A percentile compares a stretch with the other conserved stretches of the same genome.
phyloP scores from a whole-genome alignment of 2,113 vertebrate genomes.

The Cochlearius cochlearius region DNA sequence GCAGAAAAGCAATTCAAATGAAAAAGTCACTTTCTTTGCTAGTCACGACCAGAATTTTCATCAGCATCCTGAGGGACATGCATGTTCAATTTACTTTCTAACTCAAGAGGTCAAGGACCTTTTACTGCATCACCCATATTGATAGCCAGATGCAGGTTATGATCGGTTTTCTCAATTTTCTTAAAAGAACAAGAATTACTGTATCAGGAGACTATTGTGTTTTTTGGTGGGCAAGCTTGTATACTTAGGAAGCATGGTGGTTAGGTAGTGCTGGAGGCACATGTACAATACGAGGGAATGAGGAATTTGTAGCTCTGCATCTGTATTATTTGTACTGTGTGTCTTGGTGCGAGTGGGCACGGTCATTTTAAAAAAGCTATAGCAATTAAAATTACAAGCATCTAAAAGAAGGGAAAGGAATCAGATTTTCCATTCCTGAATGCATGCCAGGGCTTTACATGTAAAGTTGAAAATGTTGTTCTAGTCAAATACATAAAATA shows the following conservation, averaged over 20 bases:
- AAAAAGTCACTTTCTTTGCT: neutral
- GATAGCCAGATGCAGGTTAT: neutral
- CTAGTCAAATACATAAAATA: slow-evolving; percentile 12
- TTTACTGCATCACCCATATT: neutral
- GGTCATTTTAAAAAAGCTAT: neutral
- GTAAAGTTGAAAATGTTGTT: slow-evolving; percentile 10
- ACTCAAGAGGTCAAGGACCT: neutral
- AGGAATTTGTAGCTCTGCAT: neutral
- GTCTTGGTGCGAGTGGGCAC: neutral
- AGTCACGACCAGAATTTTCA: neutral
- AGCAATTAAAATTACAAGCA: neutral
- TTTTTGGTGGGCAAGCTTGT: neutral
- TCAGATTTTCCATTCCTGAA: neutral
- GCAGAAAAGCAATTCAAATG: neutral
- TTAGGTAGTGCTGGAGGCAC: neutral
- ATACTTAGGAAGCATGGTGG: neutral
- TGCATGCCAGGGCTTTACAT: neutral
- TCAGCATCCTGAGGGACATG: neutral
- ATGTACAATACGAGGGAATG: neutral
- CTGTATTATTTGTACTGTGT: neutral
- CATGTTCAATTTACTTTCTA: slow-evolving; percentile 15
- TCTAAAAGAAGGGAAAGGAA: neutral
- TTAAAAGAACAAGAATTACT: neutral
- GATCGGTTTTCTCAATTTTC: neutral
- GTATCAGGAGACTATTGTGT: neutral